A percentile compares a stretch with the other conserved stretches of the same genome.
phyloP scores from a whole-genome alignment of 2,797 vertebrate species.

The Rallus crepitans region DNA sequence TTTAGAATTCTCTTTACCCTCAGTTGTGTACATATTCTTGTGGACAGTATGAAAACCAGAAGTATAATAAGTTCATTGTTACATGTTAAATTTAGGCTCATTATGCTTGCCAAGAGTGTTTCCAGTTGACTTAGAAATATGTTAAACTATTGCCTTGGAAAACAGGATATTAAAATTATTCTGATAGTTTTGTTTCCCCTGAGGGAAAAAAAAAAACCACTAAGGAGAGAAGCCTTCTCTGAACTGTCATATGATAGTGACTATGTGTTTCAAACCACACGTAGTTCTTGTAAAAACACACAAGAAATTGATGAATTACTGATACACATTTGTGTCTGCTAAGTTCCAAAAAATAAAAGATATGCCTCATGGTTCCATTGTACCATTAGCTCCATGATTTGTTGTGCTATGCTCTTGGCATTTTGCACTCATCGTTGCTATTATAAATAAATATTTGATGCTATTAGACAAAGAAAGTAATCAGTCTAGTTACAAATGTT shows the following conservation, averaged over 20 bases:
- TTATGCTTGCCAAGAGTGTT: not conserved
- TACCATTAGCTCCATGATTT: not conserved
- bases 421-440: not conserved
- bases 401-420: not conserved
- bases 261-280: conserved; percentile 30
- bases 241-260: not conserved
- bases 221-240: conserved; percentile 37
- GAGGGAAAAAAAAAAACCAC: not conserved
- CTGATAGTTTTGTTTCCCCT: conserved; percentile 25
- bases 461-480: not conserved
- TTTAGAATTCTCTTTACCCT: not conserved
- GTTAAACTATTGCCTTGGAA: not conserved
- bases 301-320: conserved; percentile 19
- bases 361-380: not conserved
- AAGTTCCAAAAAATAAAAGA: not conserved
- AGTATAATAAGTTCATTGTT: not conserved
- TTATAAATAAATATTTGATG: not conserved
- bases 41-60: not conserved
- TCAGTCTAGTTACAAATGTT: not conserved
- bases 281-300: conserved; percentile 28
- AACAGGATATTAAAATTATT: conserved; percentile 7
- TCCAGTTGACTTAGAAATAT: conserved; percentile 31
- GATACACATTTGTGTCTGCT: not conserved
- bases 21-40: not conserved
- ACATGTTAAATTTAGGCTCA: not conserved